Percentiles rank a stretch among this genome's conserved stretches.
Conservation (phyloP, 2,888 invertebrate species). For the Trichogramma evanescens region DNA sequence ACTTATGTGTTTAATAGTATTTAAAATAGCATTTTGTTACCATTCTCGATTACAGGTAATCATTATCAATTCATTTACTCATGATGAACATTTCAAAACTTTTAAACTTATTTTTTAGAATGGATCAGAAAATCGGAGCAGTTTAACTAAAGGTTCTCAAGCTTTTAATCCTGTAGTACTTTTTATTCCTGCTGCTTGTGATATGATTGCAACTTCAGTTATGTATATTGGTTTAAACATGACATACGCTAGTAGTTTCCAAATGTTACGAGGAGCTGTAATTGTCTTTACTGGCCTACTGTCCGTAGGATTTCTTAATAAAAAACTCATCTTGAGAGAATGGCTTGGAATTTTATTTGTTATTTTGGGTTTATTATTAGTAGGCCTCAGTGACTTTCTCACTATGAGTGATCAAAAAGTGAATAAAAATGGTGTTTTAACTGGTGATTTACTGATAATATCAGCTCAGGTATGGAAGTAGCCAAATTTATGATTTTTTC, state of each 20-base stretch:
- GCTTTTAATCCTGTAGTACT: constrained; percentile 75
- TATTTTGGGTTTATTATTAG: constrained; percentile 63
- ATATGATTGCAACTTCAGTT: constrained; percentile 79
- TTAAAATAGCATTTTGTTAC: constrained; percentile 60
- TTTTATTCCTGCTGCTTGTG: constrained; percentile 80
- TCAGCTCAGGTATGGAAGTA: constrained; percentile 53
- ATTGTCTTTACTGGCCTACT: constrained; percentile 84
- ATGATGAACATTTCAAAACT: constrained; percentile 3
- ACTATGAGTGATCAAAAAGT: constrained; percentile 40
- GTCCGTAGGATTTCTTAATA: constrained; percentile 72
- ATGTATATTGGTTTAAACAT: constrained; percentile 88
- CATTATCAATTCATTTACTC: constrained; percentile 15
- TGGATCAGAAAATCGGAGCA: constrained; percentile 45
- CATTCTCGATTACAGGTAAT: constrained; percentile 54
- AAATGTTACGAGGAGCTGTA: constrained; percentile 88
- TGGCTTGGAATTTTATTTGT: constrained; percentile 73
- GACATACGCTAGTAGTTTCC: constrained; percentile 90
- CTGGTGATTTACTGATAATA: constrained; percentile 71
- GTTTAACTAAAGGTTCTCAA: constrained; percentile 64
- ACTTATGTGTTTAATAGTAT: constrained; percentile 74
- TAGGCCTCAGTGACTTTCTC: constrained; percentile 68
- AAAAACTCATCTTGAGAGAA: constrained; percentile 58
- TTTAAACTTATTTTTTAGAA: constrained; percentile 28
- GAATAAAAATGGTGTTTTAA: constrained; percentile 66
- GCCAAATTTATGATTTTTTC: background rate